Evolutionary conservation across 2,797 vertebrate genomes (phyloP).

Genomic region (Cottoperca gobio): DNA sequence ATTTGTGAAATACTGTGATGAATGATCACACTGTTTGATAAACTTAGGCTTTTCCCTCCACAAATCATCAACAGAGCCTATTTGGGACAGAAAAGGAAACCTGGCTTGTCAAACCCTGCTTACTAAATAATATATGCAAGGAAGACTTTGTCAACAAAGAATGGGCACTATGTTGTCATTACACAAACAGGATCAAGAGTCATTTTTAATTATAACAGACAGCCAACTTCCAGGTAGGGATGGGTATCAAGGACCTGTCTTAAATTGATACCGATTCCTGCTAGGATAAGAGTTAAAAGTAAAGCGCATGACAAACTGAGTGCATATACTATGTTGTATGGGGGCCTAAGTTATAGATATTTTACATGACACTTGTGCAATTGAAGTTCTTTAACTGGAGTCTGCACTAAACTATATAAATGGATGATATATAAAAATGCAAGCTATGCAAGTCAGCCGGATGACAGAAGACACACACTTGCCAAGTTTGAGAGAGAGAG

Average conservation of each 20-base stretch:
- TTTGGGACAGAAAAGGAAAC: slow-evolving; percentile 3
- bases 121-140: slow-evolving; percentile 37
- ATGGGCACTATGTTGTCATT: slow-evolving; percentile 15
- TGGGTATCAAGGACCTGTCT: neutral
- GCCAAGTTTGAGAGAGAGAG: slow-evolving; percentile 23
- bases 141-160: slow-evolving; percentile 38
- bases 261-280: neutral
- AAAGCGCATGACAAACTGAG: slow-evolving; percentile 1
- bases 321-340: neutral
- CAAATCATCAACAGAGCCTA: slow-evolving; percentile 15
- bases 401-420: slow-evolving; percentile 67
- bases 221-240: neutral
- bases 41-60: slow-evolving; percentile 11
- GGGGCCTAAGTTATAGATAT: slow-evolving; percentile 1
- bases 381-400: slow-evolving; percentile 45
- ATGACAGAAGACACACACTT: slow-evolving; percentile 48
- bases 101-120: slow-evolving; percentile 22
- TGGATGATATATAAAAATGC: slow-evolving; percentile 82
- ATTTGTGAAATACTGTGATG: slow-evolving; percentile 25
- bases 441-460: slow-evolving; percentile 69
- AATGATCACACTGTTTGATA: slow-evolving; percentile 7
- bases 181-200: slow-evolving; percentile 33
- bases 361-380: slow-evolving; percentile 38
- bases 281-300: slow-evolving; percentile 9
- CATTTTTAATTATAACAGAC: slow-evolving; percentile 23